Base-by-base conservation (phyloP, 2,797 vertebrate species). In the Girardinus metallicus region DNA sequence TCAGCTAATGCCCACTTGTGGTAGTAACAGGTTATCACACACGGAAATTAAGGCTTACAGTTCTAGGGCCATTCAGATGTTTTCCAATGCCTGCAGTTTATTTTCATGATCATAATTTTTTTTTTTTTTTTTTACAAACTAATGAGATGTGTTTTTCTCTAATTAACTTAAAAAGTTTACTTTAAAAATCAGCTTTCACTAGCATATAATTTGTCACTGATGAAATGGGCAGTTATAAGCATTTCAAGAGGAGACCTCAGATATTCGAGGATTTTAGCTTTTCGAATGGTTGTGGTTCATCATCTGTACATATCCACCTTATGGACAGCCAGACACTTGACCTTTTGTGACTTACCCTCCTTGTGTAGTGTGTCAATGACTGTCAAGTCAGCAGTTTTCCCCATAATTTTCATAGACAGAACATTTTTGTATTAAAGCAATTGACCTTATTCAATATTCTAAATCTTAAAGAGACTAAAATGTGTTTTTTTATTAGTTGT, bases 1-100 rank as follows among this genome's bases (percentile, higher is more conserved):
- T 57, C 1, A 13, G 80, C 9, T 85, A 51, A 2, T 4, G 60
- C 91, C 86, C 80, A 68, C 90, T 85, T 0, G 0, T 89, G 93
- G 89, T 78, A 10, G 3, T 0, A 74, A 23, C 1, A 39, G 0
- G 0, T 51, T 39, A 76, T 46, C 39, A 75, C 43, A 86, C 53
- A 26, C 4, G 0, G 1, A 9, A 9, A 12, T 41, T 8, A 9
- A 49, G n/a, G 39, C 11, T 51, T 23, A 6, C 2, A 5, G 15
- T 7, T 1, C 29, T 62, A 1, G 29, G 1, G 5, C 15, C 21
- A 26, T 60, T 60, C 57, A 60, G 31, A 39, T 66, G 18, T 66
- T 66, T 36, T 66, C 21, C 64, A 39, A 18, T 21, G 29, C 16
- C 31, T 64, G 10, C 16, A 64, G 60, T 18, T 36, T 36, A 2